Percentiles rank a stretch among this genome's conserved stretches.
Conservation (phyloP, 2,113 vertebrate species). For the Neomonachus schauinslandi region DNA sequence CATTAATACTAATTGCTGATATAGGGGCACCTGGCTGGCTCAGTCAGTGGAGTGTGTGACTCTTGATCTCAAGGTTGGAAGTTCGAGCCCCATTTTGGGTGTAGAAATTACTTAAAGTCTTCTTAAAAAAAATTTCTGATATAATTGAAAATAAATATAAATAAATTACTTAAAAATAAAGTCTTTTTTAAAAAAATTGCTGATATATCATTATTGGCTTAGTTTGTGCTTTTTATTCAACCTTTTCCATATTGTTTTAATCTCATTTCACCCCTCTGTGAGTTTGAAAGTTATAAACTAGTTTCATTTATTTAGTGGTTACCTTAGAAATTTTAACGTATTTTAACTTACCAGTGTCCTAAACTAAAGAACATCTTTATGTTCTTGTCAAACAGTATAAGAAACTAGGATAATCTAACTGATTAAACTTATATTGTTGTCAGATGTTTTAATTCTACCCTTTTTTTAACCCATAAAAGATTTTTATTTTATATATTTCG, state of each 20-base stretch:
- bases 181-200: background rate
- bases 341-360: background rate
- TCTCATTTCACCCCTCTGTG: background rate
- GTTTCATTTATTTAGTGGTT: background rate
- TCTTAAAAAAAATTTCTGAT: background rate
- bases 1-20: background rate
- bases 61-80: background rate
- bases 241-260: background rate
- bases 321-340: background rate
- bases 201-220: background rate
- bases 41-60: background rate
- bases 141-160: background rate
- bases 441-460: background rate
- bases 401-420: background rate
- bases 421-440: background rate
- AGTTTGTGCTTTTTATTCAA: background rate
- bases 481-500: background rate
- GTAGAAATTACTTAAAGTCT: background rate
- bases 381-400: background rate
- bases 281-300: background rate
- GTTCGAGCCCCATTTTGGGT: background rate
- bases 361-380: background rate
- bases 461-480: background rate
- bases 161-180: background rate
- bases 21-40: background rate